phyloP scores from a whole-genome alignment of 1,140 invertebrate species.

The Procambarus virginalis region DNA sequence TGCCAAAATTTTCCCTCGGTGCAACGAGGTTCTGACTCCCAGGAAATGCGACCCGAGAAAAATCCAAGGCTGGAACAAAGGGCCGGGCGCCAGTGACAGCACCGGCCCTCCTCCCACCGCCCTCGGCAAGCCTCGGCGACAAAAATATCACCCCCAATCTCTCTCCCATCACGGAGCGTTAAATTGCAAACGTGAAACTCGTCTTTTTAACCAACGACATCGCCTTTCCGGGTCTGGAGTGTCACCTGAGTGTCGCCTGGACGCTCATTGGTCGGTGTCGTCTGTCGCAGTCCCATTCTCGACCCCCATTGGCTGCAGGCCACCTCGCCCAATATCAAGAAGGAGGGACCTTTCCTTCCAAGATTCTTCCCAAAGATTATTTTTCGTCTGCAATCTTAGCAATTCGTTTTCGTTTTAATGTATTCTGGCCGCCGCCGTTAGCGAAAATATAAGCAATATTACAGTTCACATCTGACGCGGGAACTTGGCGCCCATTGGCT shows the following conservation, averaged over 20 bases:
- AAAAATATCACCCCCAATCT: not conserved
- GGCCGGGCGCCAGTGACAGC: constrained; percentile 41
- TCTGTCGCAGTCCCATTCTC: constrained; percentile 53
- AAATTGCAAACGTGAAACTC: constrained; percentile 66
- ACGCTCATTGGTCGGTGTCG: constrained; percentile 64
- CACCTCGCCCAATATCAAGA: constrained; percentile 33
- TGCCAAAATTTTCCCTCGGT: constrained; percentile 67
- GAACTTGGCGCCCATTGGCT: constrained; percentile 40
- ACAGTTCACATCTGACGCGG: not conserved
- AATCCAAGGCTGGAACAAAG: constrained; percentile 58
- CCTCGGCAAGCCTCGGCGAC: too few relatives aligned
- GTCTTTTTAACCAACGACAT: constrained; percentile 67
- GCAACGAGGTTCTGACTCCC: constrained; percentile 59
- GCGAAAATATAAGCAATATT: constrained; percentile 49
- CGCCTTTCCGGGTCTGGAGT: constrained; percentile 65
- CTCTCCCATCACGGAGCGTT: not conserved
- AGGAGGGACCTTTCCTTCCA: constrained; percentile 66
- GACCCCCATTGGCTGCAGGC: constrained; percentile 47
- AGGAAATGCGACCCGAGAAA: constrained; percentile 63
- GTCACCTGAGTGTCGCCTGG: constrained; percentile 61
- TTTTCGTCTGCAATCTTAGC: constrained; percentile 56
- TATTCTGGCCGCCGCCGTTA: constrained; percentile 8
- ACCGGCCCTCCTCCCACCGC: not conserved
- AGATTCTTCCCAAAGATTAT: constrained; percentile 34
- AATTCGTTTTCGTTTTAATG: constrained; percentile 51